Conservation (phyloP, 2,797 vertebrate species). For the Tauraco hartlaubi region DNA sequence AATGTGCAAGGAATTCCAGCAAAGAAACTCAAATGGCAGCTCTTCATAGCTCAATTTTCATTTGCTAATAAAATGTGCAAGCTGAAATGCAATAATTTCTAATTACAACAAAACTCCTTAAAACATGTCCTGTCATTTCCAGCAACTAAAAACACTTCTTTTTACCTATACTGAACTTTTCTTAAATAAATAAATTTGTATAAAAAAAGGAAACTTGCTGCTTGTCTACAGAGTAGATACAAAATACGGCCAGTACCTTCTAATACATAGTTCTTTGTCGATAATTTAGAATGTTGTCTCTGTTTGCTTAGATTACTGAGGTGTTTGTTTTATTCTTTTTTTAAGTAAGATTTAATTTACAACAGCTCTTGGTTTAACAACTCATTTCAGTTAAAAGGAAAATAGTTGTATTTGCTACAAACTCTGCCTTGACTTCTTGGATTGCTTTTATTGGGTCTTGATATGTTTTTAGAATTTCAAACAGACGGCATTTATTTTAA, state of each 20-base stretch:
- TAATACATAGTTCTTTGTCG: neutral
- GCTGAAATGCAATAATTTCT: neutral
- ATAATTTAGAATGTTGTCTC: neutral
- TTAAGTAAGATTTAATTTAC: neutral
- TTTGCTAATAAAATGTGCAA: slow-evolving; percentile 1
- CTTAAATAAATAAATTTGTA: neutral
- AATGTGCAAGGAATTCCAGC: neutral
- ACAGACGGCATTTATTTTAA: neutral
- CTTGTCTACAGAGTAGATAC: neutral
- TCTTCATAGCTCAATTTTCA: neutral
- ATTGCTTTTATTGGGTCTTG: neutral
- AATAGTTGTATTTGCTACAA: neutral
- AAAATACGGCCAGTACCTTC: neutral
- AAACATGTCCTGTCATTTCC: neutral
- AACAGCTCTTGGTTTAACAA: neutral
- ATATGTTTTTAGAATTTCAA: neutral
- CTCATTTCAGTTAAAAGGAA: neutral
- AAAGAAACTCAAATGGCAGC: neutral
- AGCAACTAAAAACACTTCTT: neutral
- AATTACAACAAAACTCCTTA: neutral
- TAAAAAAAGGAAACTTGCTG: neutral
- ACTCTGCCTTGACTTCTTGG: neutral
- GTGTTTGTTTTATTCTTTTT: neutral
- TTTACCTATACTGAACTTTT: neutral
- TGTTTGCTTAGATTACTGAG: neutral